Base-by-base conservation (phyloP, 2,888 invertebrate species). In the Diplolepis rosae region DNA sequence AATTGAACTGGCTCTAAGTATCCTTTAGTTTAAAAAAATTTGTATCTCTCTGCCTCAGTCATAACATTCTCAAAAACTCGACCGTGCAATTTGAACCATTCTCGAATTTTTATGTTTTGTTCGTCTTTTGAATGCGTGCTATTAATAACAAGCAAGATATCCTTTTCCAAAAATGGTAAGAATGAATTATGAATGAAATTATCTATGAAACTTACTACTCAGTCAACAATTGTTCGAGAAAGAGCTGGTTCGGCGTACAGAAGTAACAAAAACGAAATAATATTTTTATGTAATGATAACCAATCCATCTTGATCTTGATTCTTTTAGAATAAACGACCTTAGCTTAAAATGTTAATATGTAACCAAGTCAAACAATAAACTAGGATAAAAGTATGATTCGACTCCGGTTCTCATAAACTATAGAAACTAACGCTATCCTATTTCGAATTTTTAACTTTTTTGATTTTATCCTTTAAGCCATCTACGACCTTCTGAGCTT, bases 211-310 rank as follows among this genome's bases (percentile, higher is more conserved):
- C 39, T 1, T 9, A 70, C 52, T 42, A 76, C 30, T 45, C 56
- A 69, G 42, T 72, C 65, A 28, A 76, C 73, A 24, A 76, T 69
- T 13, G 70, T 72, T 42, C 74, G 28, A 24, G 76, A 56, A 42
- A 74, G 52, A 42, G 11, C 24, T 51, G 74, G 74, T 51, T 76
- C 70, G n/a, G 52, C 71, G 42, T 76, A 76, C 28, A 76, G 65
- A 35, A 56, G 28, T 28, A 76, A 30, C 42, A 76, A 42, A 32
- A 76, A 74, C 24, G 66, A 69, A n/a, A 76, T 45, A 70, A 74
- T 70, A 42, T 11, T 11, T 11, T 35, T 1, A 35, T 35, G 35
- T 9, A 35, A 13, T 35, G 2, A 2, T 13, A 9, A 4, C 35
- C 13, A 35, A 9, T 35, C 35, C 35, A 35, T 35, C 13, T 9